Base-by-base conservation (phyloP, 2,888 invertebrate species). In the Cremastobaeus sp. region DNA sequence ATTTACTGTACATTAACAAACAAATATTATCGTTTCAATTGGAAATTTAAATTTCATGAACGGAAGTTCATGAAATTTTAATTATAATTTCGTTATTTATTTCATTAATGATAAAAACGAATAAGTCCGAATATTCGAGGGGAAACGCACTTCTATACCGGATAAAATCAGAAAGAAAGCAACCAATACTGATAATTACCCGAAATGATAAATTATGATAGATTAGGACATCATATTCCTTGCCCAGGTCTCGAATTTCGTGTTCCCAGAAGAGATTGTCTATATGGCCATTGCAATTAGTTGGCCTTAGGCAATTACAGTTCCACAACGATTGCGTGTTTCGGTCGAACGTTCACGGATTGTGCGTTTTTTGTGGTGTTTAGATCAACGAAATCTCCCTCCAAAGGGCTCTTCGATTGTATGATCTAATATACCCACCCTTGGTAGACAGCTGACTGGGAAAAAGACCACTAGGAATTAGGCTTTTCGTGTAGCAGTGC, bases 301-400 rank as follows among this genome's bases (percentile, higher is more conserved):
- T 47, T 60, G 45, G 65, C 65, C 54, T 55, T 59, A 64, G 43
- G 57, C 74, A 70, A 74, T 74, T 74, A 74, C 74, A 52, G 65
- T 65, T 52, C 17, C 59, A 55, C 41, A 52, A 48, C 69, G 62
- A 55, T 74, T 64, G 74, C 74, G 74, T 74, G 74, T 55, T 32
- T 74, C 28, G 70, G 47, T 60, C 62, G 65, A 72, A 66, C 50
- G 69, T 25, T 62, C 68, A 59, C 64, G 65, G 45, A 32, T 32
- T 15, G 43, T 66, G 74, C 69, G 71, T 37, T 3, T 62, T 50
- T 45, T 55, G 21, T 50, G 71, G 57, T 70, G 50, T 12, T 66
- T 18, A 54, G 59, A 65, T 65, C 34, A 57, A 45, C 21, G 12
- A 35, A 43, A 57, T 64, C 30, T 30, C 28, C 71, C 66, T 35